Evolutionary conservation across 2,113 vertebrate genomes (phyloP).

Genomic region (Tautogolabrus adspersus): DNA sequence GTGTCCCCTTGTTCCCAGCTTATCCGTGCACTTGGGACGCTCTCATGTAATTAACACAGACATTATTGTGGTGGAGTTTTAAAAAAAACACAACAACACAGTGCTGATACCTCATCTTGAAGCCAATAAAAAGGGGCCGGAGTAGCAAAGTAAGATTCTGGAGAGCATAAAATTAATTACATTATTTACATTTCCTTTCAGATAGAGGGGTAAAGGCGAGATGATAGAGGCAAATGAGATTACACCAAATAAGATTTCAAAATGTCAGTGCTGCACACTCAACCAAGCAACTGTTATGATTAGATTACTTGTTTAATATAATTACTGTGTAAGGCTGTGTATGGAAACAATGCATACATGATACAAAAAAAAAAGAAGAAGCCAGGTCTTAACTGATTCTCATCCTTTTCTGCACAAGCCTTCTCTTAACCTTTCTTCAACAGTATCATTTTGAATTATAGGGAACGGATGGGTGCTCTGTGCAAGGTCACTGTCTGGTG

Average conservation of each 20-base stretch:
- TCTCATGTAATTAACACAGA: conserved; percentile 81
- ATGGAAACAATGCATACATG: conserved; percentile 84
- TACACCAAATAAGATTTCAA: conserved; percentile 82
- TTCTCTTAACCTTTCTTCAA: conserved; percentile 84
- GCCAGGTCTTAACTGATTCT: conserved; percentile 76
- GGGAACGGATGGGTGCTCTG: conserved; percentile 79
- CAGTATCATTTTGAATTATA: conserved; percentile 87
- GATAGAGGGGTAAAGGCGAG: conserved; percentile 69
- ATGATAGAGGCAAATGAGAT: conserved; percentile 81
- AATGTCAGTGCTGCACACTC: conserved; percentile 77
- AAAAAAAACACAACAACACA: conserved; percentile 23
- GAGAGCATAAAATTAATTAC: conserved; percentile 78
- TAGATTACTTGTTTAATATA: conserved; percentile 86
- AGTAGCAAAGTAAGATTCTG: conserved; percentile 74
- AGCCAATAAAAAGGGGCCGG: conserved; percentile 74
- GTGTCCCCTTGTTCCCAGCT: conserved; percentile 77
- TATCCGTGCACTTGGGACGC: conserved; percentile 80
- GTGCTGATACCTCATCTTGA: conserved; percentile 74
- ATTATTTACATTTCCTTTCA: conserved; percentile 80
- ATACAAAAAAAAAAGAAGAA: conserved; percentile 71
- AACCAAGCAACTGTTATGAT: conserved; percentile 84
- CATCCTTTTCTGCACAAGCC: conserved; percentile 68
- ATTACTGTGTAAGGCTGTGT: conserved; percentile 82
- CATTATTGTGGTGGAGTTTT: conserved; percentile 77
- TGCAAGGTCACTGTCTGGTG: conserved; percentile 86